Base-by-base conservation (phyloP, 1,140 invertebrate genomes). In the Nephotettix cincticeps region DNA sequence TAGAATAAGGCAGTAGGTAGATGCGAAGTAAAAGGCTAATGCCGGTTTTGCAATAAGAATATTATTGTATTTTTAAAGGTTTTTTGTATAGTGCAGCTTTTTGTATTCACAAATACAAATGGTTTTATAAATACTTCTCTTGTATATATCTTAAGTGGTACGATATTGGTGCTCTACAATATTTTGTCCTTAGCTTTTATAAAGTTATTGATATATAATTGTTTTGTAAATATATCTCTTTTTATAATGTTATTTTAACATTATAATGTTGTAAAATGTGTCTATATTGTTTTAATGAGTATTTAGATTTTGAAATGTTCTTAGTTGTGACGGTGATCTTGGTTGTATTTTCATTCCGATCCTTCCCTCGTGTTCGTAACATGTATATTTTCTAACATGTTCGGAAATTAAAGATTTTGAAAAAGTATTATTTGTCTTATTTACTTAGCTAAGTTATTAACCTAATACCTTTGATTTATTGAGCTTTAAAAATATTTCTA, bases 181-280 rank as follows among this genome's bases (percentile, higher is more conserved):
- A 67, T 67, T 64, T 67, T 67, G 64, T 67, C 40, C 36, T 67
- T 67, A 67, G 64, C 64, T 67, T 67, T 67, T 67, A 67, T 67
- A 67, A 67, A 67, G 64, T 67, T 67, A 67, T 67, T 25, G 40
- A 45, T 67, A 64, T 36, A 64, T 27, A 30, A 19, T 67, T 67
- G 64, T 67, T 67, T 67, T 67, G 64, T 67, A 67, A 17, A 67
- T 67, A 67, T n/a, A 21, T 36, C 28, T 64, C 32, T n/a, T 27
- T 67, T 43, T 23, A 67, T 43, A 23, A 27, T 27, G 32, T 43
- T 28, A 32, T n/a, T 4, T 32, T 64, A 19, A 19, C 30, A 32
- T 64, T 67, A 43, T 45, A 43, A 43, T 43, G 14, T 27, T 67
- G 28, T 61, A 32, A 36, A 36, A 36, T 36, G 32, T 36, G 32